Percentiles rank a stretch among this genome's conserved stretches.
These are phyloP conservation scores for Druon quercuslanigerum DNA, from an alignment of 1,140 invertebrate genomes.

Conservation along the genomic window DNA sequence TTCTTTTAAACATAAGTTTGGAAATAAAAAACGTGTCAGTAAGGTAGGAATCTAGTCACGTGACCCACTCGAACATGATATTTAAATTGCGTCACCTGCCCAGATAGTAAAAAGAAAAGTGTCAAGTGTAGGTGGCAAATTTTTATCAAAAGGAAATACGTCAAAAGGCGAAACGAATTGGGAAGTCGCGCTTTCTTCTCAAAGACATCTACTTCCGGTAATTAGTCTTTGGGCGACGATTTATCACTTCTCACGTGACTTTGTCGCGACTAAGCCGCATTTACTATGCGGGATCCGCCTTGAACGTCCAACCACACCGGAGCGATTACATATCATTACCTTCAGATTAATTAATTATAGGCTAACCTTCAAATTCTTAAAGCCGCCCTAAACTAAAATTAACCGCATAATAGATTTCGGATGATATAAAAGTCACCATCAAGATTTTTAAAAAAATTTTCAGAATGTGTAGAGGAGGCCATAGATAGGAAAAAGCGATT, in stretches of 20 bases:
- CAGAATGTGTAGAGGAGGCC: too few species aligned
- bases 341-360: slow-evolving; percentile 70
- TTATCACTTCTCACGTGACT: slow-evolving; percentile 69
- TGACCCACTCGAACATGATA: too few species aligned
- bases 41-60: too few species aligned
- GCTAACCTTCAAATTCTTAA: neutral
- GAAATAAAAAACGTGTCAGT: too few species aligned
- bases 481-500: too few species aligned
- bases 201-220: slow-evolving; percentile 66
- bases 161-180: slow-evolving; percentile 12
- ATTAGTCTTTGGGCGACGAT: slow-evolving; percentile 72
- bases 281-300: slow-evolving; percentile 64
- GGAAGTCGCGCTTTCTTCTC: slow-evolving; percentile 40
- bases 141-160: slow-evolving; percentile 8
- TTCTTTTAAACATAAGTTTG: too few species aligned
- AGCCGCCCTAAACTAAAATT: slow-evolving; percentile 11
- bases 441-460: too few species aligned
- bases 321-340: slow-evolving; percentile 72
- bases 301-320: slow-evolving; percentile 51
- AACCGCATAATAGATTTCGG: neutral
- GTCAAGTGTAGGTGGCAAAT: neutral
- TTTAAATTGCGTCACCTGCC: too few species aligned
- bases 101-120: neutral
- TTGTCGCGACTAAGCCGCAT: slow-evolving; percentile 62
- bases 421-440: neutral